A percentile compares a stretch with the other conserved stretches of the same genome.
phyloP scores from a whole-genome alignment of 2,888 invertebrate genomes.

The Eulithis prunata region DNA sequence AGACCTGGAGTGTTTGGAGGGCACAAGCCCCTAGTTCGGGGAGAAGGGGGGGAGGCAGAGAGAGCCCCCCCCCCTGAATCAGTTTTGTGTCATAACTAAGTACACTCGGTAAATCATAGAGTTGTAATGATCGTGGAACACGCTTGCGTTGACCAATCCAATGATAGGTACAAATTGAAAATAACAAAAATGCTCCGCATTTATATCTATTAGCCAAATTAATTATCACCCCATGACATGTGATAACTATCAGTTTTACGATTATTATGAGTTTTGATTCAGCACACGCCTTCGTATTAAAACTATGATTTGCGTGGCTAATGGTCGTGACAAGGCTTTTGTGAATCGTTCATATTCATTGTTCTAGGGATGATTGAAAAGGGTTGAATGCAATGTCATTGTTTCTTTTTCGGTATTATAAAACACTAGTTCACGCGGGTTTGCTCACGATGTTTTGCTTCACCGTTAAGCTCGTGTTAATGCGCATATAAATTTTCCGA shows the following conservation, averaged over 20 bases:
- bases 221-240: constrained; percentile 56
- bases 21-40: too few species aligned
- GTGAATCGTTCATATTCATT: constrained; percentile 39
- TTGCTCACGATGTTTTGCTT: too few species aligned
- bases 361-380: constrained; percentile 32
- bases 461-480: too few species aligned
- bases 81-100: background rate
- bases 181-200: constrained; percentile 44
- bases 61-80: too few species aligned
- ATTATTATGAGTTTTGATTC: constrained; percentile 44
- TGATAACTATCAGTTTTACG: constrained; percentile 61
- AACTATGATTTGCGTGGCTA: constrained; percentile 29
- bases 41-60: too few species aligned
- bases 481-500: too few species aligned
- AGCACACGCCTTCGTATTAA: constrained; percentile 33
- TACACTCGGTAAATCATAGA: background rate
- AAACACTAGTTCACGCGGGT: background rate
- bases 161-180: constrained; percentile 14
- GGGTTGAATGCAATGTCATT: constrained; percentile 35
- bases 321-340: constrained; percentile 37
- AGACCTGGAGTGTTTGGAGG: too few species aligned
- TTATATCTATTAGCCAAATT: constrained; percentile 72
- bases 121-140: constrained; percentile 20
- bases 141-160: constrained; percentile 9
- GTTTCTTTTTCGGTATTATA: constrained; percentile 14